These are phyloP conservation scores for Thereva nobilitata DNA, from an alignment of 2,888 invertebrate genomes.

Conservation along the genomic window DNA sequence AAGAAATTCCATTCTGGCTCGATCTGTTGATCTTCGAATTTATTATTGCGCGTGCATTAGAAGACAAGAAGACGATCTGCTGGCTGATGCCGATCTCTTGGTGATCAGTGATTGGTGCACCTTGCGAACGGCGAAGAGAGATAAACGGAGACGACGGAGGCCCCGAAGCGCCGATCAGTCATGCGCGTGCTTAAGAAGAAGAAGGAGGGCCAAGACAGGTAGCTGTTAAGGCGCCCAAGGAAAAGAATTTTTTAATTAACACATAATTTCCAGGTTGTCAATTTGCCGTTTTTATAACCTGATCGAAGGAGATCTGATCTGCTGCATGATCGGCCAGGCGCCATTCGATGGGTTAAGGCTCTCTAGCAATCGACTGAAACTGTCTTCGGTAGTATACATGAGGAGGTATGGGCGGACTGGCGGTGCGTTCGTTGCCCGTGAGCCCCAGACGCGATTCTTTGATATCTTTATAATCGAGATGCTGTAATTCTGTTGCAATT, in stretches of 20 bases:
- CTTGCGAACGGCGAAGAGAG: background rate
- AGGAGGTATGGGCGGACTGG: background rate
- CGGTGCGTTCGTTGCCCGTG: background rate
- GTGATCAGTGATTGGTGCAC: too few relatives aligned
- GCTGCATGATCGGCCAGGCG: constrained; percentile 5
- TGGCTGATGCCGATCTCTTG: too few relatives aligned
- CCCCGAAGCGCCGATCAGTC: background rate
- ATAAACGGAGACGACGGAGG: constrained; percentile 8
- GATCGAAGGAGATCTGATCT: background rate
- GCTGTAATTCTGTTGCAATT: constrained; percentile 23
- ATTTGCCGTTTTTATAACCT: constrained; percentile 26
- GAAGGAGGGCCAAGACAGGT: constrained; percentile 11
- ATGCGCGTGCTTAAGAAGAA: constrained; percentile 20
- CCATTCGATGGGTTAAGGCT: constrained; percentile 9
- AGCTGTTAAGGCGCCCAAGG: constrained; percentile 1
- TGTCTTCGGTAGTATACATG: background rate
- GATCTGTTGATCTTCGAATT: too few relatives aligned
- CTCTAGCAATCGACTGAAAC: constrained; percentile 1
- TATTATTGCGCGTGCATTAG: too few relatives aligned
- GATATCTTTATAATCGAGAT: constrained; percentile 25
- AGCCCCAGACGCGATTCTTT: constrained; percentile 1
- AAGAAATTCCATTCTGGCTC: too few relatives aligned
- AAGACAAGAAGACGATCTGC: too few relatives aligned
- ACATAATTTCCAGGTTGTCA: constrained; percentile 39
- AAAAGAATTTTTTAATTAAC: constrained; percentile 41